Evolutionary conservation across 23 tunicate genomes (phyloP).

Genomic region (Ciona savignyi): DNA sequence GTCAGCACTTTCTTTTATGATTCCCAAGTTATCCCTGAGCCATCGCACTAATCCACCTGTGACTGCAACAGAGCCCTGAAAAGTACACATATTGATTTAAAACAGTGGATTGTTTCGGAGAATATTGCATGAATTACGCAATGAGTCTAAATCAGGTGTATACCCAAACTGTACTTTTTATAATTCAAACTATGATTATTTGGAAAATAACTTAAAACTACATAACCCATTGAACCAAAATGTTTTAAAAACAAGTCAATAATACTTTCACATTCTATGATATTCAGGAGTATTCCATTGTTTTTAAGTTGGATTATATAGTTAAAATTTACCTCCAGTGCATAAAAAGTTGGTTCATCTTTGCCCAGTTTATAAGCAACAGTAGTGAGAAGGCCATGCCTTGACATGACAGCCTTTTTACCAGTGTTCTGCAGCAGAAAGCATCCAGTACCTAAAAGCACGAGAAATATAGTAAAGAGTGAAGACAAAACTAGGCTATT

Average conservation of each 20-base stretch:
- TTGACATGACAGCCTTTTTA: constrained; percentile 43
- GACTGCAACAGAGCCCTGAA: constrained; percentile 90
- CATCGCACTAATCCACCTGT: constrained; percentile 85
- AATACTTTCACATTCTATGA: no score
- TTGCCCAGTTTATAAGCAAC: constrained; percentile 89
- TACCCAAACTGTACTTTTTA: no score
- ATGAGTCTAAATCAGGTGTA: no score
- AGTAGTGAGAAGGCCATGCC: constrained; percentile 83
- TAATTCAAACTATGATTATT: no score
- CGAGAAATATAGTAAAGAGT: no score
- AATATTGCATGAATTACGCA: no score
- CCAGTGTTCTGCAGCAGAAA: constrained; percentile 95
- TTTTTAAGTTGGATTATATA: neutral
- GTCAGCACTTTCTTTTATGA: constrained; percentile 66
- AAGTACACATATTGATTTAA: no score
- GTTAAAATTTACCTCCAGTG: constrained; percentile 57
- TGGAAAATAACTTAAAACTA: no score
- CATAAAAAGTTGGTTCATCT: constrained; percentile 79
- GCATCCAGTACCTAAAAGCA: constrained; percentile 68
- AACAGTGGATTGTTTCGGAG: no score
- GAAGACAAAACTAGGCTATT: neutral
- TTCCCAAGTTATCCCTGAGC: constrained; percentile 88
- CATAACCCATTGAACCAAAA: no score
- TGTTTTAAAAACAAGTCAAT: neutral
- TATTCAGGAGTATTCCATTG: no score